Base-by-base conservation (phyloP, 1,140 invertebrate genomes). In the Nephila pilipes region DNA sequence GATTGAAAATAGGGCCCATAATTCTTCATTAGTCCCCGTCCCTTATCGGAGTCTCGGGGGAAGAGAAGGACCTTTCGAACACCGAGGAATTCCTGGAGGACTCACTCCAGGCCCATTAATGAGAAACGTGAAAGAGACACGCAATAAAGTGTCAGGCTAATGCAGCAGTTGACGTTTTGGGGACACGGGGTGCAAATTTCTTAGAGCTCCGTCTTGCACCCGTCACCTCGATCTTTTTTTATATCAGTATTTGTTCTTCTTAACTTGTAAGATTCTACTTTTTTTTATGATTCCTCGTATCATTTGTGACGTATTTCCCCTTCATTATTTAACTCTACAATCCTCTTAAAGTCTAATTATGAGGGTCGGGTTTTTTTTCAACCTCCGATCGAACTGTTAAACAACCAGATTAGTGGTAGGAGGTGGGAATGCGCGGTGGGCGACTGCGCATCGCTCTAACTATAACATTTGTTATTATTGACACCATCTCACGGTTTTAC, bases 91-190 rank as follows among this genome's bases (percentile, higher is more conserved):
- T 75, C 65, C 65, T 75, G 65, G 65, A 75, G 65, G 65, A 75
- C 25, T 29, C 25, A 75, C 65, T 32, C 65, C 25, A 18, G 65
- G 18, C 29, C 65, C 60, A 65, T 65, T 75, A 75, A 75, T 75
- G 65, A 75, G 25, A 75, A 75, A 75, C 65, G 65, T 75, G 65
- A 75, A 75, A 32, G 65, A 10, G 65, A 75, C 65, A 75, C 65
- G 65, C 65, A 75, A 75, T 75, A 75, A 75, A 75, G 65, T 75
- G 65, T 75, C 65, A 75, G 65, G 12, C 65, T 75, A 75, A 75
- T 75, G 65, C 65, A 75, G 16, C 25, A 29, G 25, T 75, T 75
- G 65, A 75, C 65, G 65, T 75, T 75, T 75, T 36, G 65, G 65
- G 65, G 65, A 75, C 65, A 75, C 25, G 16, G 65, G 29, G 25